Evolutionary conservation across 2,888 invertebrate species (phyloP), one percentile per base, ranked within the genome.

Genomic region (Siphonodentalium dalli): DNA sequence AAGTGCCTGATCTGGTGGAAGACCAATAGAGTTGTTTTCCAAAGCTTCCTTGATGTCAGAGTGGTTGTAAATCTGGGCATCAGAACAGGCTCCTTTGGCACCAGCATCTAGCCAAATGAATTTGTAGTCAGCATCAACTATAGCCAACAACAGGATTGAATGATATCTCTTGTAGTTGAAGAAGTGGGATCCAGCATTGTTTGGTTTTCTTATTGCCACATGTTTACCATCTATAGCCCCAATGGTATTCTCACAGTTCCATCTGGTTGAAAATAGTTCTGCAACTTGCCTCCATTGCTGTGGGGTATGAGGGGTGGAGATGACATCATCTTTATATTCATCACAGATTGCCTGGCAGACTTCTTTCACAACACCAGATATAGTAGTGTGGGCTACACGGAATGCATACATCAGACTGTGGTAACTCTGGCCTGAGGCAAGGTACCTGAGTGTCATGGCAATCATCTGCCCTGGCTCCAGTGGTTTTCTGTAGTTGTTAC

Each of bases 191-290:
- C 61, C 61, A 23, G 39, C 26, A 13, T 55, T 43, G 3, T 23
- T 15, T 1, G 58, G 61, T 15, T 28, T 26, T 47, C 51, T 49
- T 13, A 56, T 48, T 48, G 61, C 54, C 18, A 65, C 35, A 38
- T 66, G 65, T 38, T 68, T 66, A 35, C 68, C 64, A 58, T 66
- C 61, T 20, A 66, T 26, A 18, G 66, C 66, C 20, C 63, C 63
- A 45, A 54, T 52, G 15, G 49, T 54, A 55, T 62, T 54, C 21
- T 55, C 56, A 26, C 63, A 42, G 45, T 65, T 59, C 65, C 60
- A 65, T 39, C 43, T 51, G 2, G 20, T 29, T 13, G 37, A 15
- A 33, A 59, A 61, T 21, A 49, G 37, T 11, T 55, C 50, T 13
- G 65, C 57, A 33, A 62, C 28, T 21, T 33, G 23, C 11, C 29